These are phyloP conservation scores for Hyalella azteca DNA, from an alignment of 2,888 invertebrate genomes.

Conservation along the genomic window DNA sequence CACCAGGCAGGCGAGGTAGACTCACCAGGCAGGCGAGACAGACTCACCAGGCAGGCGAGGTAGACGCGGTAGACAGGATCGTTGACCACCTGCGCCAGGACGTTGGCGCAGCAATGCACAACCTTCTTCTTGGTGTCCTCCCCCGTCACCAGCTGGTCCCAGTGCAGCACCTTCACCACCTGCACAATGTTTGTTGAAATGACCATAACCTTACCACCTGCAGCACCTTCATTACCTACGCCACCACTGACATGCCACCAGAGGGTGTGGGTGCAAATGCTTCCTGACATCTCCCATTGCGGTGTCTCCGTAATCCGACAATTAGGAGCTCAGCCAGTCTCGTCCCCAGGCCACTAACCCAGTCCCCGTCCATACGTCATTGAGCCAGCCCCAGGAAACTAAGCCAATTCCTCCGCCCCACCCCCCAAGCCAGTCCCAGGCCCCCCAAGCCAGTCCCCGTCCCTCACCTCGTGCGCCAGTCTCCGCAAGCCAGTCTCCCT, in stretches of 20 bases:
- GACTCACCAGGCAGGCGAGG: too few relatives aligned
- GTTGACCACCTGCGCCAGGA: conserved; percentile 63
- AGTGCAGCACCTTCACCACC: conserved; percentile 58
- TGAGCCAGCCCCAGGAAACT: conserved; percentile 38
- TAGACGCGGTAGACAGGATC: conserved; percentile 66
- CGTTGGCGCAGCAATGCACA: conserved; percentile 62
- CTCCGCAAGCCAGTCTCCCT: conserved; percentile 57
- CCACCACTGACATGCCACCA: too few relatives aligned
- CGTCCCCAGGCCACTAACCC: conserved; percentile 24
- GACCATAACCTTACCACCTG: not conserved
- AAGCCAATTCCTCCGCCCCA: not conserved
- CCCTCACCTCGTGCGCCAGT: conserved; percentile 55
- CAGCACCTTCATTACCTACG: not conserved
- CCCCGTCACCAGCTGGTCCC: conserved; percentile 55
- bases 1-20: too few relatives aligned
- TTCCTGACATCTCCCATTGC: too few relatives aligned
- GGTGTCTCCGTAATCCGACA: too few relatives aligned
- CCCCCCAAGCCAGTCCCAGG: not conserved
- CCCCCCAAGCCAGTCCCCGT: not conserved
- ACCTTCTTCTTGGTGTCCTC: conserved; percentile 60
- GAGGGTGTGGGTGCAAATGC: too few relatives aligned
- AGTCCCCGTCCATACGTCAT: conserved; percentile 58
- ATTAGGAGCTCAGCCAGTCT: not conserved
- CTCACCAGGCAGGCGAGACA: too few relatives aligned
- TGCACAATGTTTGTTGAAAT: conserved; percentile 17